Base-by-base conservation (phyloP, 2,888 invertebrate species). In the Pardosa pseudoannulata region DNA sequence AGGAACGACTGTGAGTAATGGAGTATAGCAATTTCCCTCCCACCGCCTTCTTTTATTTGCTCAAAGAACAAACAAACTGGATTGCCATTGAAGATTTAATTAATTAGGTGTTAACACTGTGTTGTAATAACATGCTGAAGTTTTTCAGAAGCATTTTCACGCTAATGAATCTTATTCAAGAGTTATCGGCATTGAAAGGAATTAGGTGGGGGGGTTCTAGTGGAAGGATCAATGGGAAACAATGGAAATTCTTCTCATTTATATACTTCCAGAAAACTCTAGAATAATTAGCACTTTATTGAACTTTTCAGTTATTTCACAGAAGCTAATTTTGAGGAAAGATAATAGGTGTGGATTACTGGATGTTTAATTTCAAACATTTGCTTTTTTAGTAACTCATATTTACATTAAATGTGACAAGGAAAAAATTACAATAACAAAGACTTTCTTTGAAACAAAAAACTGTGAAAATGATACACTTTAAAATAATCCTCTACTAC, bases 61-160 rank as follows among this genome's bases (percentile, higher is more conserved):
- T n/a, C 1, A 1, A 13, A 46, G 16, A 5, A 46, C 41, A 46
- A 46, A 46, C 41, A 46, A 46, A 46, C 41, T 46, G 41, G 16
- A 46, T 11, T 46, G 41, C 41, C 16, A 46, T 46, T 46, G 41
- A 46, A 46, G 41, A 46, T 46, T 46, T 46, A 46, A 46, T 46
- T 36, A 36, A 36, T 36, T 46, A 46, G 16, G 41, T 46, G 41
- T 46, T 46, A 46, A 46, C 41, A 46, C 41, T 46, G 9, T 13
- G 41, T 13, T 46, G 41, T 46, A 46, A 46, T 46, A 46, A 46
- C 41, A 16, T 16, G 41, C 36, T 36, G 36, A 13, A 46, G 9
- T 46, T 46, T 46, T 46, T 46, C 41, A 46, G 41, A 46, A 1
- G 6, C 41, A 13, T 46, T 46, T 46, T 46, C 16, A 46, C 41